A percentile compares a stretch with the other conserved stretches of the same genome.
Conservation (phyloP, 1,140 invertebrate genomes). For the Philotrypesis tridentata region DNA sequence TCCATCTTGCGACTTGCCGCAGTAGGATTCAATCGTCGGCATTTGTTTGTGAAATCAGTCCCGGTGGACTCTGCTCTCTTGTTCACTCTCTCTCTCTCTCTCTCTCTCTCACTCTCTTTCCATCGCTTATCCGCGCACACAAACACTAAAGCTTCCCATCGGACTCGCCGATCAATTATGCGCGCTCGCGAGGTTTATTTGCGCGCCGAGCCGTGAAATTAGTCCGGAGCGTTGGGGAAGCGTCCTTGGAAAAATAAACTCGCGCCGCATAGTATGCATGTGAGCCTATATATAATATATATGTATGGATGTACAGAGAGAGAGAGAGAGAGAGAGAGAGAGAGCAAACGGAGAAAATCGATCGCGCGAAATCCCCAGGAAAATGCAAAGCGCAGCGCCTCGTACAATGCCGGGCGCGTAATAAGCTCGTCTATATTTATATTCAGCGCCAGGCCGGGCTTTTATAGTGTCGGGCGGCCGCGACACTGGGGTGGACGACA, state of each 20-base stretch:
- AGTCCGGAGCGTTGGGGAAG: background rate
- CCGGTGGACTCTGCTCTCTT: slow-evolving; percentile 58
- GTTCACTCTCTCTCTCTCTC: slow-evolving; percentile 25
- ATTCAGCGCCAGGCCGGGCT: slow-evolving; percentile 58
- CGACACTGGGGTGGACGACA: slow-evolving; percentile 31
- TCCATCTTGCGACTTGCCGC: slow-evolving; percentile 72
- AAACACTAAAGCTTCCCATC: slow-evolving; percentile 8
- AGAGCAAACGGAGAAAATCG: background rate
- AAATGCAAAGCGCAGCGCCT: slow-evolving; percentile 42
- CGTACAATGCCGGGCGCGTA: slow-evolving; percentile 53
- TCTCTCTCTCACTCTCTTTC: slow-evolving; percentile 17
- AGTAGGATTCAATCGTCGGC: slow-evolving; percentile 72
- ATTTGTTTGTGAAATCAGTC: slow-evolving; percentile 73
- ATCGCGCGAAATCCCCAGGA: slow-evolving; percentile 21
- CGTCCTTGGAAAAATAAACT: no score
- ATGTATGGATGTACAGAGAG: no score
- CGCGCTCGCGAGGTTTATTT: slow-evolving; percentile 12
- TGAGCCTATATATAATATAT: no score
- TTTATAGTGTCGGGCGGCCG: slow-evolving; percentile 56
- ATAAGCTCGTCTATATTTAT: slow-evolving; percentile 72
- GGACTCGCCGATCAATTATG: slow-evolving; percentile 32
- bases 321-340: no score
- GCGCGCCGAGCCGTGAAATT: slow-evolving; percentile 7
- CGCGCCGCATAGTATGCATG: no score
- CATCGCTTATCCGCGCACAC: background rate